phyloP scores from a whole-genome alignment of 2,113 vertebrate species.

The Coptodon rendalli region DNA sequence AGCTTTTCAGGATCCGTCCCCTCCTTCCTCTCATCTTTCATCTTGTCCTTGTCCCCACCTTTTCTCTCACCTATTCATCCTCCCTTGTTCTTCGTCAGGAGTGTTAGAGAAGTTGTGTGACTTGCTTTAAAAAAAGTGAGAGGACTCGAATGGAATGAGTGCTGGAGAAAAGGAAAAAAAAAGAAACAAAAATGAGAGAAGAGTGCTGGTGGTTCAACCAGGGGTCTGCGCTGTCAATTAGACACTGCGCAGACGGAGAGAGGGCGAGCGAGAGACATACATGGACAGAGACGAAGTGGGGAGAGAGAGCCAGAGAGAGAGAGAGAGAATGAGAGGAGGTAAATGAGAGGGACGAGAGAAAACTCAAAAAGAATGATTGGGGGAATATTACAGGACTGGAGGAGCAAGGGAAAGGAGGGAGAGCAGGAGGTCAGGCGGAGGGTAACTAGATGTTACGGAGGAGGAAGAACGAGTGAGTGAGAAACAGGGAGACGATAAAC shows the following conservation, averaged over 20 bases:
- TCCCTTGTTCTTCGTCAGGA: not conserved
- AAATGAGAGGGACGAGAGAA: slow-evolving; percentile 27
- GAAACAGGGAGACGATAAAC: slow-evolving; percentile 39
- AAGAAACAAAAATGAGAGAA: not conserved
- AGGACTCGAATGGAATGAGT: slow-evolving; percentile 14
- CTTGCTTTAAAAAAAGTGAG: not conserved
- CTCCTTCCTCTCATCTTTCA: not conserved
- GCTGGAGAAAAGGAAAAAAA: not conserved
- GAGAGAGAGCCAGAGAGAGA: not conserved
- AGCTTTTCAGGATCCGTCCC: not conserved
- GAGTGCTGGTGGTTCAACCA: slow-evolving; percentile 50
- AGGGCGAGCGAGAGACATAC: slow-evolving; percentile 14
- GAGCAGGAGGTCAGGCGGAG: slow-evolving; percentile 52
- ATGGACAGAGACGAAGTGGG: not conserved
- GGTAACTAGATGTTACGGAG: slow-evolving; percentile 62
- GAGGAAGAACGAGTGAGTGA: slow-evolving; percentile 43
- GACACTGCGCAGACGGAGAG: slow-evolving; percentile 57
- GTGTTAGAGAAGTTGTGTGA: slow-evolving; percentile 12
- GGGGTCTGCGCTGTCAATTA: slow-evolving; percentile 67
- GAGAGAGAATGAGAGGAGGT: not conserved
- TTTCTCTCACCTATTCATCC: not conserved
- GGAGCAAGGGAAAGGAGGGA: slow-evolving; percentile 30
- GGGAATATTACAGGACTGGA: slow-evolving; percentile 47
- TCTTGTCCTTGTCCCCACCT: not conserved
- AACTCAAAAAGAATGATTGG: slow-evolving; percentile 51